phyloP scores from a whole-genome alignment of 2,888 invertebrate species.

The Liposcelis brunnea region DNA sequence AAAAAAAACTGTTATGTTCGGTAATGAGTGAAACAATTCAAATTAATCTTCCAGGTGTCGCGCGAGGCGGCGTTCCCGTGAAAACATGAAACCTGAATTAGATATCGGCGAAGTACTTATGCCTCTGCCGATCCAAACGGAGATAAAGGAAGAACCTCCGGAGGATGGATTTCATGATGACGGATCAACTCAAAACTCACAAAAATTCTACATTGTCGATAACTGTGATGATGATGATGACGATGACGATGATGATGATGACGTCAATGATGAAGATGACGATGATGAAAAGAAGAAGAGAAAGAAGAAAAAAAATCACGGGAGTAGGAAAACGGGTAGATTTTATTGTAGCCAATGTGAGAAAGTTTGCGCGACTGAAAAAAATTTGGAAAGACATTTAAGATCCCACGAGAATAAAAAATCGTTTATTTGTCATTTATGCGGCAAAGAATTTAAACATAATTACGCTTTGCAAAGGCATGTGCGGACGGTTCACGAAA shows the following conservation, averaged over 20 bases:
- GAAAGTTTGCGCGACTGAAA: too few relatives aligned
- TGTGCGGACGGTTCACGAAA: conserved; percentile 26
- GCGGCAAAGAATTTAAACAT: conserved; percentile 27
- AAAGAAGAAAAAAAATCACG: too few relatives aligned
- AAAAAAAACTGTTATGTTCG: too few relatives aligned
- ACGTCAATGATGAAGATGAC: too few relatives aligned
- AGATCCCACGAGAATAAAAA: not conserved
- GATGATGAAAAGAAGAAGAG: too few relatives aligned
- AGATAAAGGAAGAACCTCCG: too few relatives aligned
- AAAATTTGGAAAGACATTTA: not conserved
- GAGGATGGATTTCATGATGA: too few relatives aligned
- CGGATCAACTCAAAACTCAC: too few relatives aligned
- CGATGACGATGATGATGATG: too few relatives aligned
- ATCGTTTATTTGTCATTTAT: conserved; percentile 22
- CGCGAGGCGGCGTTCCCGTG: not conserved
- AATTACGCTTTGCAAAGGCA: conserved; percentile 9
- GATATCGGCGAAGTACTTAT: not conserved
- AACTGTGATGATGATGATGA: too few relatives aligned
- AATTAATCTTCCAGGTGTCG: not conserved
- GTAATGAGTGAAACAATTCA: not conserved
- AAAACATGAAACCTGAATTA: not conserved
- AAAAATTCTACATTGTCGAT: not conserved
- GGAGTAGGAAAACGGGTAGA: too few relatives aligned
- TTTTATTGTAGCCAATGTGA: too few relatives aligned
- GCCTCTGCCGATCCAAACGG: not conserved